phyloP scores from a whole-genome alignment of 2,888 invertebrate species.

The Orthosia cruda region DNA sequence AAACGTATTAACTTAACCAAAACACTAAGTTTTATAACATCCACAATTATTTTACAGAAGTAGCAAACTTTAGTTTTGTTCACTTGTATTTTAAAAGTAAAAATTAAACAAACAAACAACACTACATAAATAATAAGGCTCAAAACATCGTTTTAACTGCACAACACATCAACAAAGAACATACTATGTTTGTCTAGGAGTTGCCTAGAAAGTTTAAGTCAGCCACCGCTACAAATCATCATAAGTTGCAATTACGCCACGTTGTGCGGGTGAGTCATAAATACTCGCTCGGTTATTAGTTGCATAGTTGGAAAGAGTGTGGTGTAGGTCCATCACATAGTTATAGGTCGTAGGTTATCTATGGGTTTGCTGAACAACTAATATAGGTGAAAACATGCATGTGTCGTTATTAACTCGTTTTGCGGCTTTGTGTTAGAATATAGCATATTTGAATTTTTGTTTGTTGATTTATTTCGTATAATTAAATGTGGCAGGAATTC shows the following conservation, averaged over 20 bases:
- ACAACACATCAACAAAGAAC: slow-evolving; percentile 63
- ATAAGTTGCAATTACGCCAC: slow-evolving; percentile 87
- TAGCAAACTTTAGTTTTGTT: not conserved
- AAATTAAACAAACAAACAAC: slow-evolving; percentile 15
- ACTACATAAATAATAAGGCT: slow-evolving; percentile 35
- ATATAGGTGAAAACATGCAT: slow-evolving; percentile 16
- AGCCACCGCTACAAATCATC: slow-evolving; percentile 85
- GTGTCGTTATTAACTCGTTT: slow-evolving; percentile 48
- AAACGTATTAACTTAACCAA: not conserved
- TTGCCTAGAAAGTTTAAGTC: slow-evolving; percentile 79
- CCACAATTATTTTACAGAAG: too few relatives aligned
- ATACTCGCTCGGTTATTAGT: slow-evolving; percentile 84
- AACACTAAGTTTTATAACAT: not conserved
- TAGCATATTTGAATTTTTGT: slow-evolving; percentile 24
- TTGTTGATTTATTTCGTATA: slow-evolving; percentile 12
- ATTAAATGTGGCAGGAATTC: slow-evolving; percentile 11
- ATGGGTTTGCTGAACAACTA: slow-evolving; percentile 68
- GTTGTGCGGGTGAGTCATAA: slow-evolving; percentile 78
- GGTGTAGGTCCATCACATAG: slow-evolving; percentile 63
- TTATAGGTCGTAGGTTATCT: slow-evolving; percentile 51
- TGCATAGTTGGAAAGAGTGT: slow-evolving; percentile 87
- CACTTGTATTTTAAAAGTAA: not conserved
- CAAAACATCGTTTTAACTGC: slow-evolving; percentile 44
- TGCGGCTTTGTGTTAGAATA: slow-evolving; percentile 7
- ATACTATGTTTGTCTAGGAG: slow-evolving; percentile 59